Conservation (phyloP, 2,797 vertebrate species). For the Lagorchestes hirsutus region DNA sequence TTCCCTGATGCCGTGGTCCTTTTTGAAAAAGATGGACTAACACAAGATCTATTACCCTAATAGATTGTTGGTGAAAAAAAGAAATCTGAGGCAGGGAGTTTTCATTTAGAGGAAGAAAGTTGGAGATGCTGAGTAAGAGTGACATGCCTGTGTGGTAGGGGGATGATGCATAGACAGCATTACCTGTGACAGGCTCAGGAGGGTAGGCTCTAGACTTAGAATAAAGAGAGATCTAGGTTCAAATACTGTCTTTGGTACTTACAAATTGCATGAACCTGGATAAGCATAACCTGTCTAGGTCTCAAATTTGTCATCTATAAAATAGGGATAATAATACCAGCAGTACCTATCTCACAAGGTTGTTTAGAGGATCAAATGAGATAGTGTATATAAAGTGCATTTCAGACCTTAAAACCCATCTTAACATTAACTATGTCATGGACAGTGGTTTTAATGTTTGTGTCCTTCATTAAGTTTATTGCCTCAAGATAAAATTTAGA, state of each 20-base stretch:
- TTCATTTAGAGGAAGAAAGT: no score
- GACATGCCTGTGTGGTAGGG: no score
- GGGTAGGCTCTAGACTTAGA: not conserved
- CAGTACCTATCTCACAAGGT: not conserved
- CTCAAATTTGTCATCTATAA: not conserved
- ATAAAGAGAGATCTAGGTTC: not conserved
- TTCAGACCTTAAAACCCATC: not conserved
- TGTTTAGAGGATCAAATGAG: conserved; percentile 7
- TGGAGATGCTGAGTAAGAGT: no score
- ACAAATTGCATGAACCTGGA: not conserved
- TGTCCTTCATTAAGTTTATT: not conserved
- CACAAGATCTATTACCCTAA: not conserved
- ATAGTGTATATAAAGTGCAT: not conserved
- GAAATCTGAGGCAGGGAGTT: no score
- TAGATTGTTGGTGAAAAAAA: not conserved
- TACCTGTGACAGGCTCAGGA: no score
- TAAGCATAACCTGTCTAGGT: not conserved
- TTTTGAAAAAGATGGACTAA: no score
- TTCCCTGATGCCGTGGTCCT: no score
- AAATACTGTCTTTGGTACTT: not conserved
- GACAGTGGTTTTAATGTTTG: not conserved
- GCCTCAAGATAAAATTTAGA: not conserved
- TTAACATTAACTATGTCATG: not conserved
- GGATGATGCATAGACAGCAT: no score
- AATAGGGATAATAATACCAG: not conserved